These are phyloP conservation scores for Diaphora mendica DNA, from an alignment of 2,888 invertebrate species.

Conservation along the genomic window DNA sequence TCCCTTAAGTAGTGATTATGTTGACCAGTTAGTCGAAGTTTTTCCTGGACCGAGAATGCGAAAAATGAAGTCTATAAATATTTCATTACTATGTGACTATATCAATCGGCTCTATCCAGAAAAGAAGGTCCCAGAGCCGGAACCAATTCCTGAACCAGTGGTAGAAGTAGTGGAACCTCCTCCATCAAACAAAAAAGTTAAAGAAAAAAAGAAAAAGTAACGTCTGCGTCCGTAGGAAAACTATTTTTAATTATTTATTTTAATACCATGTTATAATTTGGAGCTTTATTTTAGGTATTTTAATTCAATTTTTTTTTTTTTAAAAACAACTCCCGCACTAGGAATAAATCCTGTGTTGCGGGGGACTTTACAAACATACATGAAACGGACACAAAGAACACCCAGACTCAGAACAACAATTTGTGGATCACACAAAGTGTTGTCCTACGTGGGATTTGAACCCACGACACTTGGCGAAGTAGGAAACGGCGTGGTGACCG, in stretches of 20 bases:
- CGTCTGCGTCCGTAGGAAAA: not conserved
- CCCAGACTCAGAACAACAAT: too few relatives aligned
- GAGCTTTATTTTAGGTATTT: not conserved
- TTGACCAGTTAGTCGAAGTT: constrained; percentile 13
- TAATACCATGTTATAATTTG: constrained; percentile 1
- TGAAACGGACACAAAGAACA: too few relatives aligned
- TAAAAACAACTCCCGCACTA: too few relatives aligned
- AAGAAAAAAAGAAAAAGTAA: constrained; percentile 4
- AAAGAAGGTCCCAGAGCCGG: constrained; percentile 22
- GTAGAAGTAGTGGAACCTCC: not conserved
- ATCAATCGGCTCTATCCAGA: constrained; percentile 34
- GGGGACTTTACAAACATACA: too few relatives aligned
- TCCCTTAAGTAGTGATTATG: constrained; percentile 18
- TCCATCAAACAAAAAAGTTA: not conserved
- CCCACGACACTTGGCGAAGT: too few relatives aligned
- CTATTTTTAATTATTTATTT: constrained; percentile 5
- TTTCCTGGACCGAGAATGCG: constrained; percentile 29
- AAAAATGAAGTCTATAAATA: constrained; percentile 21
- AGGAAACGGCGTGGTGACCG: too few relatives aligned
- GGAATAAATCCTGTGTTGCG: too few relatives aligned
- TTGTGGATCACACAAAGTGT: too few relatives aligned
- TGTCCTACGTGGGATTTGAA: too few relatives aligned
- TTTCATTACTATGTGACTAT: constrained; percentile 22
- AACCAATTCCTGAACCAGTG: constrained; percentile 10
- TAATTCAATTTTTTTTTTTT: too few relatives aligned